Evolutionary conservation across 2,888 invertebrate species (phyloP), one percentile per base, ranked within the genome.

Genomic region (Ferdinandea cuprea): DNA sequence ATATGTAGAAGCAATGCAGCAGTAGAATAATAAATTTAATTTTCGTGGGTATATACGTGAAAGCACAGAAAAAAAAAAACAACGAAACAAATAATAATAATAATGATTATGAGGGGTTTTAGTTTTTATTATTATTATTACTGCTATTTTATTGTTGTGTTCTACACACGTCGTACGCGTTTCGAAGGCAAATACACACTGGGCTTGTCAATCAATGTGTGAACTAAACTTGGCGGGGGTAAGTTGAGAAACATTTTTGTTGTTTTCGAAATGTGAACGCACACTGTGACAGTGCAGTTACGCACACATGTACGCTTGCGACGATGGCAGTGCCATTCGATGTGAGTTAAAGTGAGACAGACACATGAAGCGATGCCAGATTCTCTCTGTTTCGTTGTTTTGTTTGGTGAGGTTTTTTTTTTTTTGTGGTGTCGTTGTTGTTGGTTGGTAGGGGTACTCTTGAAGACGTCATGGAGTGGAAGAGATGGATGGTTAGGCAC

Each of bases 181-280:
- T 90, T 91, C 91, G 90, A 90, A 90, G 91, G 89, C 90, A 91
- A 91, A 91, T 90, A 91, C 90, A 91, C 90, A 91, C 90, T 91
- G 91, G 88, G 88, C 89, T 89, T 89, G 90, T 90, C 90, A 90
- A 90, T 90, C 90, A 90, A 87, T 87, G 86, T 87, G 87, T 86
- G 87, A 87, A 87, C 87, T 87, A 87, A 87, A 88, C 88, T 88
- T 88, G 88, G 89, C 88, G 88, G 88, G 89, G 88, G 87, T 88
- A 89, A 87, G 86, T 83, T 83, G 78, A 83, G 78, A 77, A 78
- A 78, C 61, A 78, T 68, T 78, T 77, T 83, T 83, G 83, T 83
- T 77, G 77, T 73, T 83, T 81, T 85, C 79, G 42, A 15, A 71
- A 76, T 17, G 59, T 52, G 19, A 71, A 80, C 80, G 50, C 71